Percentiles rank a stretch among this genome's conserved stretches.
Evolutionary conservation across 2,113 vertebrate species (phyloP).

Genomic region (Electrona antarctica): DNA sequence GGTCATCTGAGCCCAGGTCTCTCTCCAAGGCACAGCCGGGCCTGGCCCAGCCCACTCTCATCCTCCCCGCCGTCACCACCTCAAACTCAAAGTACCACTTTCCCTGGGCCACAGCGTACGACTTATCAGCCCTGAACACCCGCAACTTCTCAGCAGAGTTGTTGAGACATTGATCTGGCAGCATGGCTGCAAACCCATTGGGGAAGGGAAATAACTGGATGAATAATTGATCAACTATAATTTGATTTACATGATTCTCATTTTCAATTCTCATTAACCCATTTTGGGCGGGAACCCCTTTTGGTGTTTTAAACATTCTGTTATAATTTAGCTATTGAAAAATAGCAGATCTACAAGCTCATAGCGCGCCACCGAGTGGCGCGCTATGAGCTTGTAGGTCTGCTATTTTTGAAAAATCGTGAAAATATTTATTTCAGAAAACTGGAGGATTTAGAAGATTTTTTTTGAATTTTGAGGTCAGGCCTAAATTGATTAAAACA

Average conservation of each 20-base stretch:
- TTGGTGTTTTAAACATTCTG: no score
- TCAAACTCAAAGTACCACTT: slow-evolving; percentile 98
- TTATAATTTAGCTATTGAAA: no score
- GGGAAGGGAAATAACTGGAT: slow-evolving; percentile 24
- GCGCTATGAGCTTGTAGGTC: no score
- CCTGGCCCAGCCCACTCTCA: slow-evolving; percentile 92
- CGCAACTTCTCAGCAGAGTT: slow-evolving; percentile 82
- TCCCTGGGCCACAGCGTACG: slow-evolving; percentile 85
- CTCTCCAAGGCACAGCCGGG: slow-evolving; percentile 83
- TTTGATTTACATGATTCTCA: slow-evolving; percentile 8
- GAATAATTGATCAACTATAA: not conserved
- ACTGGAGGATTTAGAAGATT: no score
- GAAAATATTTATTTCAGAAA: no score
- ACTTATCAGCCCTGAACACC: slow-evolving; percentile 91
- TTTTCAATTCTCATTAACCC: not conserved
- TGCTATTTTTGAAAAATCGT: no score
- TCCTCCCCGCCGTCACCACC: slow-evolving; percentile 86
- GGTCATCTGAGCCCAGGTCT: slow-evolving; percentile 90
- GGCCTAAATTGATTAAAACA: no score
- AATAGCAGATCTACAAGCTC: no score
- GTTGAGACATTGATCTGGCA: slow-evolving; percentile 47
- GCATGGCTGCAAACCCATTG: slow-evolving; percentile 45
- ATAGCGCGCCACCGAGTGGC: no score
- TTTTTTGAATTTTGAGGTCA: no score
- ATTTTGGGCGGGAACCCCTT: no score